phyloP scores from a whole-genome alignment of 2,797 vertebrate genomes.

The Chelon auratus region DNA sequence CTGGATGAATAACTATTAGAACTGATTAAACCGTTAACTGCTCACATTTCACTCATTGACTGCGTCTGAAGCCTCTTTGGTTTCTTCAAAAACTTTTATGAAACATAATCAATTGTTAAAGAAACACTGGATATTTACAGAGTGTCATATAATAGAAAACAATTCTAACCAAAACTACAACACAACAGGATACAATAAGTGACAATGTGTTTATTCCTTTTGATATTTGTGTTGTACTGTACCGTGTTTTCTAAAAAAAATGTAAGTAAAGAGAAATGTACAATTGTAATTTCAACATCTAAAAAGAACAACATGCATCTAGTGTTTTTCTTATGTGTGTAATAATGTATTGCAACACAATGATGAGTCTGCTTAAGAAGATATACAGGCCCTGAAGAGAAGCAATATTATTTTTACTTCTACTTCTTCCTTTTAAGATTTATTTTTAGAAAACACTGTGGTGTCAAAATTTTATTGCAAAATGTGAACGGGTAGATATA shows the following conservation, averaged over 20 bases:
- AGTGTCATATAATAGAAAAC: neutral
- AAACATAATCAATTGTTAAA: neutral
- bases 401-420: neutral
- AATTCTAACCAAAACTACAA: neutral
- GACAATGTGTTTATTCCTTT: slow-evolving; percentile 59
- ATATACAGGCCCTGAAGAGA: slow-evolving; percentile 13
- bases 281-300: slow-evolving; percentile 51
- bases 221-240: slow-evolving; percentile 25
- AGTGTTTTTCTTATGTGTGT: slow-evolving; percentile 13
- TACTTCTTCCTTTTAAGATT: neutral
- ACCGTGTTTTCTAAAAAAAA: slow-evolving; percentile 26
- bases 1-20: neutral
- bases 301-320: slow-evolving; percentile 60
- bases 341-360: slow-evolving; percentile 19
- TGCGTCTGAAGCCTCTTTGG: neutral
- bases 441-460: neutral
- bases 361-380: slow-evolving; percentile 13
- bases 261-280: slow-evolving; percentile 24
- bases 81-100: neutral
- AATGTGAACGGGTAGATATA: neutral
- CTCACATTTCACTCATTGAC: neutral
- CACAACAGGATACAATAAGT: slow-evolving; percentile 38
- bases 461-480: slow-evolving; percentile 9
- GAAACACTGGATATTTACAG: neutral
- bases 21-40: neutral